Base-by-base conservation (phyloP, 2,888 invertebrate genomes). In the Hyppa rectilinea region DNA sequence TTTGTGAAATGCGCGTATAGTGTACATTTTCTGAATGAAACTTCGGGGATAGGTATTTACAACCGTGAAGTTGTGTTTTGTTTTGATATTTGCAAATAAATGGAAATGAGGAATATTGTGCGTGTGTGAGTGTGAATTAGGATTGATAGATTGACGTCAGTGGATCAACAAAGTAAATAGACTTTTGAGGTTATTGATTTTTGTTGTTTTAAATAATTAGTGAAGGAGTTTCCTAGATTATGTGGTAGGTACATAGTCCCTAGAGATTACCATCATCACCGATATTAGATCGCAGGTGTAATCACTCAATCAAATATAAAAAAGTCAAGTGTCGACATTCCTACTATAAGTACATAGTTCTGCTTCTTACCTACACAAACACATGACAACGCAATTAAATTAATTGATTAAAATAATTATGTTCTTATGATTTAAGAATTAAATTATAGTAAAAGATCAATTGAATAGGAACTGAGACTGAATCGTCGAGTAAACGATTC, bases 281-380 rank as follows among this genome's bases (percentile, higher is more conserved):
- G 29, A 36, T 40, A 36, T 50, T 50, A 49, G 17, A 64, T 38
- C n/a, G 23, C n/a, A 17, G 36, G 12, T 38, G 52, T 65, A 52
- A 65, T 26, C 20, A 75, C 29, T 38, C 45, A 38, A 74, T 17
- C 65, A 65, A 71, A 65, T 38, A 34, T 17, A 23, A 50, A 71
- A 74, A 65, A 40, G 5, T 52, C 43, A 52, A 65, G 36, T 45
- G 40, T 36, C 14, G 43, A 31, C 36, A 63, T 52, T 31, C 31
- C 31, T 5, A 17, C 9, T 38, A 36, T 52, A 43, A 64, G n/a
- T n/a, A n/a, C n/a, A 52, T 23, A 36, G 0, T 40, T 50, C 23
- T 20, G 14, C 14, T 50, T 67, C 20, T 66, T 38, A 31, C 14
- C 9, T n/a, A 5, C 20, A 26, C 23, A 14, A 43, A 29, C 5